A percentile compares a stretch with the other conserved stretches of the same genome.
phyloP scores from a whole-genome alignment of 2,113 vertebrate genomes.

The Plecotus auritus region DNA sequence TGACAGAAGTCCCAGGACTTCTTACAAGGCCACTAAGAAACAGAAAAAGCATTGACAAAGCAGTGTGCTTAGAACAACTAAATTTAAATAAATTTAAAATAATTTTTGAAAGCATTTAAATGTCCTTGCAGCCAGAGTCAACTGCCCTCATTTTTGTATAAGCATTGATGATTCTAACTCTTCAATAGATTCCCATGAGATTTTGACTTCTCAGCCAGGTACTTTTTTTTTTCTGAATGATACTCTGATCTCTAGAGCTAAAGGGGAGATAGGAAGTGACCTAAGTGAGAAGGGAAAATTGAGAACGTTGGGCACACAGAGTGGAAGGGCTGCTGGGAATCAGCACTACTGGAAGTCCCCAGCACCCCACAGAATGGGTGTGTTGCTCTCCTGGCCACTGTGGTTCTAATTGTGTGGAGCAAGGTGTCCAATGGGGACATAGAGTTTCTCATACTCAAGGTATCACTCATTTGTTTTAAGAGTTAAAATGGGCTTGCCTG shows the following conservation, averaged over 20 bases:
- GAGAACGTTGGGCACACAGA: background rate
- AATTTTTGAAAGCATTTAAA: background rate
- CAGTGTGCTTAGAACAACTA: background rate
- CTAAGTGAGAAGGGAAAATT: background rate
- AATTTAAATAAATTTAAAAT: background rate
- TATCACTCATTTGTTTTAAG: background rate
- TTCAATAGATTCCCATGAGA: background rate
- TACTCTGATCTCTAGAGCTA: background rate
- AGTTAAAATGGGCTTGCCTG: background rate
- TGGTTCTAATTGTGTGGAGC: background rate
- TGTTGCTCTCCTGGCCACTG: too few relatives aligned
- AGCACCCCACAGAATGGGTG: accelerated
- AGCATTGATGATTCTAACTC: background rate
- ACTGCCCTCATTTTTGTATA: background rate
- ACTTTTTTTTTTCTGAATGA: background rate
- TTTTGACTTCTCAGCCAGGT: background rate
- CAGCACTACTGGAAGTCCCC: background rate
- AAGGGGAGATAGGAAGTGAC: background rate
- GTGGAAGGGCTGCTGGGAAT: background rate
- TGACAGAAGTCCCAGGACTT: constrained; percentile 25
- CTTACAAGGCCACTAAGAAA: background rate
- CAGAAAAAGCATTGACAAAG: constrained; percentile 5
- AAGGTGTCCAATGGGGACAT: too few relatives aligned
- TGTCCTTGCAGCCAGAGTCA: background rate
- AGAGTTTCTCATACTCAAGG: background rate